These are phyloP conservation scores for Oryzaephilus surinamensis DNA, from an alignment of 1,140 invertebrate species.

Conservation along the genomic window DNA sequence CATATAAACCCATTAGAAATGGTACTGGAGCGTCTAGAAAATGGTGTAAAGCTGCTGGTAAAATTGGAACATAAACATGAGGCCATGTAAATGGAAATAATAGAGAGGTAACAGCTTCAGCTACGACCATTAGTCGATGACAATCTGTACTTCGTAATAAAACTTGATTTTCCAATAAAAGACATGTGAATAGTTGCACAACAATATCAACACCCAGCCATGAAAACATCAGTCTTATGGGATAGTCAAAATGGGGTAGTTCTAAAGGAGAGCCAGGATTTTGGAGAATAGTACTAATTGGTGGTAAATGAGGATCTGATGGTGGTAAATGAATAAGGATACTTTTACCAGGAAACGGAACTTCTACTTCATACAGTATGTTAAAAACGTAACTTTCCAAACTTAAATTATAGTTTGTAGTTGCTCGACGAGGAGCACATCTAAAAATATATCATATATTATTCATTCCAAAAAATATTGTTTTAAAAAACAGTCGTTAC, in stretches of 20 bases:
- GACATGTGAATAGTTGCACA: constrained; percentile 89
- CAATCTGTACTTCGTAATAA: constrained; percentile 88
- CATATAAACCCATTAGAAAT: constrained; percentile 86
- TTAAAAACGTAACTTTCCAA: constrained; percentile 93
- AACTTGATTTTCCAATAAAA: constrained; percentile 94
- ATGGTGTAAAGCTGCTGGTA: constrained; percentile 88
- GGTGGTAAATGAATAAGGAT: constrained; percentile 72
- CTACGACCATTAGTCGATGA: constrained; percentile 91
- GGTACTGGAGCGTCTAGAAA: constrained; percentile 99
- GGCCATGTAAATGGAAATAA: constrained; percentile 96
- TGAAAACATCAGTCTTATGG: constrained; percentile 76
- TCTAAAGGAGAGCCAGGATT: constrained; percentile 64
- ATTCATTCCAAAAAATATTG: not conserved
- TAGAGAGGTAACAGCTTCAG: constrained; percentile 83
- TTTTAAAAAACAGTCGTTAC: constrained; percentile 39
- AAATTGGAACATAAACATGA: constrained; percentile 97
- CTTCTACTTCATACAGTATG: constrained; percentile 82
- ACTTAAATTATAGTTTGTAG: constrained; percentile 58
- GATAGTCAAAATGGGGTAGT: constrained; percentile 89
- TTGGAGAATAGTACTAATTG: constrained; percentile 57
- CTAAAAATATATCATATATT: constrained; percentile 36
- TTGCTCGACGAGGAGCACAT: constrained; percentile 62
- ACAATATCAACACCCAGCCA: constrained; percentile 83
- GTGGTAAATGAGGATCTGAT: constrained; percentile 56
- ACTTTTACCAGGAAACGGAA: constrained; percentile 78